Conservation (phyloP, 1,140 invertebrate species). For the Caerostris extrusa region DNA sequence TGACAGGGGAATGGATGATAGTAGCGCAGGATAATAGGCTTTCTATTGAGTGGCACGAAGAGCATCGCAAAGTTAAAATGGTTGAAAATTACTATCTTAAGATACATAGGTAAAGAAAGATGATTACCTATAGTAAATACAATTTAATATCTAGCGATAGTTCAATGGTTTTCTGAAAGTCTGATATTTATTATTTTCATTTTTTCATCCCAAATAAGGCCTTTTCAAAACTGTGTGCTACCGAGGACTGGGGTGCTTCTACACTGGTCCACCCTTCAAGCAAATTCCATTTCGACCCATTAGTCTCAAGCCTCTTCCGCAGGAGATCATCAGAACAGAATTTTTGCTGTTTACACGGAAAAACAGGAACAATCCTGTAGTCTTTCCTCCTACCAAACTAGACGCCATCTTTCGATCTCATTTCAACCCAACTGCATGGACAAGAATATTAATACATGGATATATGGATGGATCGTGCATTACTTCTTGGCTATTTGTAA, state of each 20-base stretch:
- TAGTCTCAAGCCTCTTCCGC: constrained; percentile 21
- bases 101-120: no score
- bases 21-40: no score
- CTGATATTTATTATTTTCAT: not conserved
- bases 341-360: not conserved
- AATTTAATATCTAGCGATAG: no score
- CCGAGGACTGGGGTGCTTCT: constrained; percentile 11
- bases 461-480: constrained; percentile 3
- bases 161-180: no score
- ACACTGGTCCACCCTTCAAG: constrained; percentile 42
- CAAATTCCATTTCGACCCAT: constrained; percentile 8
- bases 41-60: no score
- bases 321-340: not conserved
- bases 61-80: no score
- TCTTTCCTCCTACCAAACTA: not conserved
- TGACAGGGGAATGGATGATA: no score
- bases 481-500: constrained; percentile 4
- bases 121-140: no score
- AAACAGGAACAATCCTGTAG: constrained; percentile 33
- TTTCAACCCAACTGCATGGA: constrained; percentile 22
- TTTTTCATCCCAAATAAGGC: not conserved
- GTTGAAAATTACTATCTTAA: no score
- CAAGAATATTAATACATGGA: constrained; percentile 37
- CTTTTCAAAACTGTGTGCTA: constrained; percentile 33
- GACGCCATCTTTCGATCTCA: not conserved